These are phyloP conservation scores for Cirrhinus mrigala DNA, from an alignment of 2,797 vertebrate species.

Conservation along the genomic window DNA sequence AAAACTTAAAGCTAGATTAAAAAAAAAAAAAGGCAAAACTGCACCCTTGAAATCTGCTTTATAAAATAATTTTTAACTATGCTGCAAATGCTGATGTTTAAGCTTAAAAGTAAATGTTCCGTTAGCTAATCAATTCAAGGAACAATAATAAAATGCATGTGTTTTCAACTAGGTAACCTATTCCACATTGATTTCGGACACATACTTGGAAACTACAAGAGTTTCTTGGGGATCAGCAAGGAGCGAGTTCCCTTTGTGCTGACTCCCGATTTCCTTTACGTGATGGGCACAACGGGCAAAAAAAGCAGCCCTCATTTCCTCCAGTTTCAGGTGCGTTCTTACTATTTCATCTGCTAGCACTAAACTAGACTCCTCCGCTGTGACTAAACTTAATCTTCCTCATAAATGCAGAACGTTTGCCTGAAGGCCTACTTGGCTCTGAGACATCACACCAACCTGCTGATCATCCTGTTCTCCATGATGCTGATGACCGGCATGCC, in stretches of 20 bases:
- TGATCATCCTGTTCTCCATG: slow-evolving; percentile 99
- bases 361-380: slow-evolving; percentile 64
- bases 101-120: background rate
- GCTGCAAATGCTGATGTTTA: background rate
- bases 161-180: slow-evolving; percentile 86
- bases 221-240: slow-evolving; percentile 97
- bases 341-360: background rate
- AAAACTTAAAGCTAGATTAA: too few species aligned
- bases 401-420: slow-evolving; percentile 84
- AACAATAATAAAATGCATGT: background rate
- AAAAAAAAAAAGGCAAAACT: too few species aligned
- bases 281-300: slow-evolving; percentile 97
- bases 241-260: slow-evolving; percentile 98
- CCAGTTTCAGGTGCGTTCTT: slow-evolving; percentile 90
- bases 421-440: slow-evolving; percentile 95
- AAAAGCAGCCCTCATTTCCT: slow-evolving; percentile 94
- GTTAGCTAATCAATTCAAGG: background rate
- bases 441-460: slow-evolving; percentile 94
- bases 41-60: background rate
- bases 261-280: slow-evolving; percentile 97
- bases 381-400: slow-evolving; percentile 8
- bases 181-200: slow-evolving; percentile 99
- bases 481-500: slow-evolving; percentile 99
- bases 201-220: slow-evolving; percentile 99
- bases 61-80: background rate